Evolutionary conservation across 1,140 invertebrate genomes (phyloP).

Genomic region (Philotrypesis tridentata): DNA sequence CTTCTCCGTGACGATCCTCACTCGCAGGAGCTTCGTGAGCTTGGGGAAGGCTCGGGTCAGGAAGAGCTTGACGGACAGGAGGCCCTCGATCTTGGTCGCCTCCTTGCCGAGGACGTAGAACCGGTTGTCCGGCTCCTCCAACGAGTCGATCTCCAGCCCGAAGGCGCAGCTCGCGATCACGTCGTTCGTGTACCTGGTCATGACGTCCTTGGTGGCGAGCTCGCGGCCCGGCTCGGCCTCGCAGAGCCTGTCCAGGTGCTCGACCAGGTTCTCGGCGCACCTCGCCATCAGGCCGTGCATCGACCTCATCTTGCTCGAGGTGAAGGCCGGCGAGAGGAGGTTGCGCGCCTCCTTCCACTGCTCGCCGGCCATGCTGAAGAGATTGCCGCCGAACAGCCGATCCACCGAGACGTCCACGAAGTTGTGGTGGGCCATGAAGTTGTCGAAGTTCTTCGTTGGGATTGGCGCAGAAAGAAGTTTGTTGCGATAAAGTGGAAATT

Average conservation of each 20-base stretch:
- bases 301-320: conserved; percentile 67
- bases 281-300: conserved; percentile 65
- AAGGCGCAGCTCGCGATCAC: conserved; percentile 74
- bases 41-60: conserved; percentile 27
- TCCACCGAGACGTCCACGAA: conserved; percentile 72
- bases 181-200: conserved; percentile 68
- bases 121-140: conserved; percentile 69
- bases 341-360: conserved; percentile 70
- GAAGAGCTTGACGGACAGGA: conserved; percentile 46
- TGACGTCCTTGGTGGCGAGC: conserved; percentile 70
- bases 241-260: conserved; percentile 48
- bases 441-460: no score
- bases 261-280: conserved; percentile 52
- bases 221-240: conserved; percentile 53
- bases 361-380: conserved; percentile 72
- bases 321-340: conserved; percentile 69
- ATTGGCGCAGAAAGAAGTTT: conserved; percentile 69
- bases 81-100: conserved; percentile 61
- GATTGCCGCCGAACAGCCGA: conserved; percentile 73
- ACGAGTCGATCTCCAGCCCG: conserved; percentile 72
- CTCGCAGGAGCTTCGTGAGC: conserved; percentile 52
- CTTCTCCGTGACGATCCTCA: conserved; percentile 52
- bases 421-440: conserved; percentile 75
- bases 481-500: not conserved
- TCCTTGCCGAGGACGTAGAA: conserved; percentile 71